phyloP scores from a whole-genome alignment of 2,888 invertebrate species.

The Mythimna pallens region DNA sequence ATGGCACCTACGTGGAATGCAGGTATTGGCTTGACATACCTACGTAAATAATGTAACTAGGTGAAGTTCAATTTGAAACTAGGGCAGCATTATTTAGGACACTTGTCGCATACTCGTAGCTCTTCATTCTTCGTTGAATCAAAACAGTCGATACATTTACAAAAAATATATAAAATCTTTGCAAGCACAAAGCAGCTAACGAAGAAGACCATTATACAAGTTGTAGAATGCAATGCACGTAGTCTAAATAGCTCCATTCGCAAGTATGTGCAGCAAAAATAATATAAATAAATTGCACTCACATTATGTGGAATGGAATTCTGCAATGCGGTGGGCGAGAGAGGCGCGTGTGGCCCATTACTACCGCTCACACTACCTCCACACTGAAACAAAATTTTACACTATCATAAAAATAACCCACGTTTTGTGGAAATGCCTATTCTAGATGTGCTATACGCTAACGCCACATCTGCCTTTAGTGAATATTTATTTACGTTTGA shows the following conservation, averaged over 20 bases:
- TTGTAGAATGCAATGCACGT: conserved; percentile 36
- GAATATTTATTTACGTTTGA: conserved; percentile 71
- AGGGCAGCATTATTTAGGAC: conserved; percentile 33
- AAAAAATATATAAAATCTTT: conserved; percentile 2
- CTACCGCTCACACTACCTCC: conserved; percentile 86
- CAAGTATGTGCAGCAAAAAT: conserved; percentile 56
- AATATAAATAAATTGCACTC: conserved; percentile 71
- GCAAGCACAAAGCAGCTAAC: conserved; percentile 27
- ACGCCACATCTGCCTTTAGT: conserved; percentile 64
- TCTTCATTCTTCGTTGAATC: conserved; percentile 3
- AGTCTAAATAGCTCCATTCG: conserved; percentile 52
- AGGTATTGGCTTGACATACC: conserved; percentile 16
- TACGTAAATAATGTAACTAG: conserved; percentile 41
- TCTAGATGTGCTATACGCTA: conserved; percentile 58
- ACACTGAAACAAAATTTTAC: conserved; percentile 80
- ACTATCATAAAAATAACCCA: conserved; percentile 74
- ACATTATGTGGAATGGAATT: conserved; percentile 87
- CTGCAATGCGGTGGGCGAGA: conserved; percentile 88
- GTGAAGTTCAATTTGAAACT: conserved; percentile 53
- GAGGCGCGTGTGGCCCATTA: conserved; percentile 88
- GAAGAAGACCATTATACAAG: conserved; percentile 37
- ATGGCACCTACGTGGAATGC: conserved; percentile 32
- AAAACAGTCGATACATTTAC: neutral
- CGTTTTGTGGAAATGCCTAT: conserved; percentile 57
- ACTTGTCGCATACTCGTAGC: conserved; percentile 10